Evolutionary conservation across 2,888 invertebrate species (phyloP).

Genomic region (Osedax fenrisi): DNA sequence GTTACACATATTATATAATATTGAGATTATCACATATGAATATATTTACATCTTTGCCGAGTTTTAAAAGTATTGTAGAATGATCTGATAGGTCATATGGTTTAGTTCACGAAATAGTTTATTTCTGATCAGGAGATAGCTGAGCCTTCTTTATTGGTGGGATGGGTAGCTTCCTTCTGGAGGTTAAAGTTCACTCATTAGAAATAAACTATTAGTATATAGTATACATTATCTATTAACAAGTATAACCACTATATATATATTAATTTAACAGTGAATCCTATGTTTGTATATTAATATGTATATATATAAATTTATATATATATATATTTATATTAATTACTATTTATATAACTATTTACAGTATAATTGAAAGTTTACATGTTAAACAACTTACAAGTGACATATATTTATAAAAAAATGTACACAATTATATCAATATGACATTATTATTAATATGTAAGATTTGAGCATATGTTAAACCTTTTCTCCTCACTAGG

Average conservation of each 20-base stretch:
- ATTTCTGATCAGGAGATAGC: too few relatives aligned
- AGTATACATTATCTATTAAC: not conserved
- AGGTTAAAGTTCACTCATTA: not conserved
- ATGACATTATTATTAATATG: not conserved
- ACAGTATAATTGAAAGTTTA: not conserved
- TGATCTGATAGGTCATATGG: too few relatives aligned
- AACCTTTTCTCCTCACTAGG: not conserved
- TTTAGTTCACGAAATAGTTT: too few relatives aligned
- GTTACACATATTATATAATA: too few relatives aligned
- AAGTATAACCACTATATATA: not conserved
- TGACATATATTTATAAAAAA: not conserved
- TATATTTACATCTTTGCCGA: too few relatives aligned
- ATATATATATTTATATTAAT: not conserved
- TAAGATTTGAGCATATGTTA: too few relatives aligned
- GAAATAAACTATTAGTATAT: not conserved
- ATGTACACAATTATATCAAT: not conserved
- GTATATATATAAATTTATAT: slow-evolving; percentile 13
- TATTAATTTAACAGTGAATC: not conserved
- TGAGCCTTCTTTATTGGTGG: not conserved
- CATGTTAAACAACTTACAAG: not conserved
- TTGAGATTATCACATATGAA: too few relatives aligned
- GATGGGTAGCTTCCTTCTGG: not conserved
- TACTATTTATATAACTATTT: not conserved
- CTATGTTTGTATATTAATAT: not conserved
- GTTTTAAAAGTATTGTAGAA: too few relatives aligned